Evolutionary conservation across 1,140 invertebrate species (phyloP).

Genomic region (Pogonognathellus flavescens): DNA sequence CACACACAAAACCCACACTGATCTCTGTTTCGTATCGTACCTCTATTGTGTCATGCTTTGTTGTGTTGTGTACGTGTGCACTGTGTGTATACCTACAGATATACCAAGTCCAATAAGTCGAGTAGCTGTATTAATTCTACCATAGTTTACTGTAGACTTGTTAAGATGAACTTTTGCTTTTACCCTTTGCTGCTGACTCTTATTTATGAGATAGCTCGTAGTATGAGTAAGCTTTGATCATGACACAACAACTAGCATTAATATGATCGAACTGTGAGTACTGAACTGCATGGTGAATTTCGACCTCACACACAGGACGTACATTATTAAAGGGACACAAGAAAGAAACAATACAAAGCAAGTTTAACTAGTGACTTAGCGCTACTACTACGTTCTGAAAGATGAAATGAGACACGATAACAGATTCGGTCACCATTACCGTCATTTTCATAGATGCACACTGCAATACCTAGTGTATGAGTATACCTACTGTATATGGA

Average conservation of each 20-base stretch:
- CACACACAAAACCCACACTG: not conserved
- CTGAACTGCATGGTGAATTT: constrained; percentile 11
- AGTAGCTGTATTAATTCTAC: too few species aligned
- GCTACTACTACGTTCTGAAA: not conserved
- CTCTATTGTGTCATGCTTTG: constrained; percentile 9
- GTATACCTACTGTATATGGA: not conserved
- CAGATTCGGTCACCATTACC: not conserved
- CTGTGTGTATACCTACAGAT: too few species aligned
- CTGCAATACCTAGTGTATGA: too few species aligned
- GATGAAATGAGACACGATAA: constrained; percentile 11
- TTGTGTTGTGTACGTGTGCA: not conserved
- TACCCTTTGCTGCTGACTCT: constrained; percentile 18
- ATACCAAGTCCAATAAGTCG: too few species aligned
- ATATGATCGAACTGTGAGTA: not conserved
- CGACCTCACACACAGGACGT: constrained; percentile 34
- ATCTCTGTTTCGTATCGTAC: not conserved
- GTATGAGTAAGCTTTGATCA: constrained; percentile 22
- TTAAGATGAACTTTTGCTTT: constrained; percentile 11
- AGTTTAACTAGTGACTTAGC: constrained; percentile 14
- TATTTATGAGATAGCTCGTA: not conserved
- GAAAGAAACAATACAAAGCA: not conserved
- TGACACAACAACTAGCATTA: not conserved
- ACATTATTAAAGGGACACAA: not conserved
- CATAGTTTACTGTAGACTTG: not conserved
- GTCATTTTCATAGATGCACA: too few species aligned